A percentile compares a stretch with the other conserved stretches of the same genome.
Conservation (phyloP, 30 jellyfish, hydroid and myxozoan genomes). For the Turritopsis dohrnii region DNA sequence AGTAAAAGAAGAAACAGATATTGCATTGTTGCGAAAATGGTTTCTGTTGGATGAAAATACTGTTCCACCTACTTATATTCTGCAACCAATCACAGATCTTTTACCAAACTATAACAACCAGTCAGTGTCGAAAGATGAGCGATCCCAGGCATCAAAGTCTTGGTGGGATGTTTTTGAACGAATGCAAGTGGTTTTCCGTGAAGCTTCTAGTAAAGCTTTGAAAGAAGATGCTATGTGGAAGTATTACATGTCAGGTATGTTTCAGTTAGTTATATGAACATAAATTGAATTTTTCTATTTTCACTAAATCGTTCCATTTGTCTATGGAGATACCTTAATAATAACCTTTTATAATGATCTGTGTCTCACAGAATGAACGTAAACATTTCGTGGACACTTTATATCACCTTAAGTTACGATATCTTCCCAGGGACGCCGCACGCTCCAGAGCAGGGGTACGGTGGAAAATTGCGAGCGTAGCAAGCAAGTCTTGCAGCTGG, state of each 20-base stretch:
- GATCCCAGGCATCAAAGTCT: constrained; percentile 53
- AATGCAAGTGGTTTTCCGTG: constrained; percentile 59
- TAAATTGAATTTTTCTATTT: too few relatives aligned
- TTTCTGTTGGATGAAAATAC: constrained; percentile 55
- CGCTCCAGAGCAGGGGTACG: too few relatives aligned
- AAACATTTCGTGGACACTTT: too few relatives aligned
- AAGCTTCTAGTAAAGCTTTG: constrained; percentile 53
- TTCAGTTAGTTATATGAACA: too few relatives aligned
- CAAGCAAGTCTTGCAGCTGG: too few relatives aligned
- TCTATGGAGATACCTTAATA: too few relatives aligned
- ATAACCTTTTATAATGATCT: too few relatives aligned
- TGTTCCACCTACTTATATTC: constrained; percentile 60
- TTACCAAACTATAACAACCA: constrained; percentile 68
- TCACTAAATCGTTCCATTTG: too few relatives aligned
- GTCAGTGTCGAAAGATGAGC: constrained; percentile 47
- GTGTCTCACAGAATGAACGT: too few relatives aligned
- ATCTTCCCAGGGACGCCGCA: too few relatives aligned
- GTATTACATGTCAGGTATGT: constrained; percentile 68
- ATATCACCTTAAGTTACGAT: too few relatives aligned
- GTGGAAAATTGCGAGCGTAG: too few relatives aligned
- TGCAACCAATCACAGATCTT: constrained; percentile 60
- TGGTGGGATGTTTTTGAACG: constrained; percentile 88
- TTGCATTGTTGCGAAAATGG: constrained; percentile 53
- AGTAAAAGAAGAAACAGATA: constrained; percentile 39
- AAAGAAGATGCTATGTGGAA: constrained; percentile 26